Percentiles rank a stretch among this genome's conserved stretches.
Conservation (phyloP, 2,888 invertebrate genomes). For the Drosophila anomalata region DNA sequence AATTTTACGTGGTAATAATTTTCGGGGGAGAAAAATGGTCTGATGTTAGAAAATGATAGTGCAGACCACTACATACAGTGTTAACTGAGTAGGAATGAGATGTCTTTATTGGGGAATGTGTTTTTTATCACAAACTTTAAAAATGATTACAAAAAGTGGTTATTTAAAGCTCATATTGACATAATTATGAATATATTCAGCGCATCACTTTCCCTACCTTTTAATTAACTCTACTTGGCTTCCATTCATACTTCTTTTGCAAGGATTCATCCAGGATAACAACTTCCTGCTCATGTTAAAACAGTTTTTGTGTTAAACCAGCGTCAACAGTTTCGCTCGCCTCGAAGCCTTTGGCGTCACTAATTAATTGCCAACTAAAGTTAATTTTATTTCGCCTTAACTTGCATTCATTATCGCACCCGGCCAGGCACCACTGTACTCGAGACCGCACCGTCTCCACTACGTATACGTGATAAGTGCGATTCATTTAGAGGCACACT, state of each 20-base stretch:
- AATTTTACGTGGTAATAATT: constrained; percentile 44
- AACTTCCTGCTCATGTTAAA: constrained; percentile 16
- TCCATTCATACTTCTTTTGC: constrained; percentile 9
- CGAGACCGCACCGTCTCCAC: constrained; percentile 18
- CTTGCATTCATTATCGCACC: constrained; percentile 29
- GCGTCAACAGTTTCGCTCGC: constrained; percentile 5
- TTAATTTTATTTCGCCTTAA: constrained; percentile 28
- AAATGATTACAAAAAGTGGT: neutral
- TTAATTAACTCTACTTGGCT: neutral
- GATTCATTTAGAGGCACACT: constrained; percentile 50
- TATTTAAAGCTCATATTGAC: neutral
- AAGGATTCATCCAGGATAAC: neutral
- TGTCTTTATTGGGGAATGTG: neutral
- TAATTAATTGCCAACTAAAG: constrained; percentile 45
- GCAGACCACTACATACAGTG: constrained; percentile 39
- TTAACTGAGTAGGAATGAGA: constrained; percentile 14
- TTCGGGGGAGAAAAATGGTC: constrained; percentile 7
- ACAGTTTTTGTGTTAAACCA: constrained; percentile 2
- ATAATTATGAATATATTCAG: no score
- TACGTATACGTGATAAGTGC: constrained; percentile 56
- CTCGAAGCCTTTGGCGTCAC: constrained; percentile 31
- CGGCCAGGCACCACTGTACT: constrained; percentile 43
- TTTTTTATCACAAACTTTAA: neutral
- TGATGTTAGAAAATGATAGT: constrained; percentile 37
- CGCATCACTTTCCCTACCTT: neutral